These are phyloP conservation scores for Galerucella pusilla DNA, from an alignment of 2,888 invertebrate genomes.

Conservation along the genomic window DNA sequence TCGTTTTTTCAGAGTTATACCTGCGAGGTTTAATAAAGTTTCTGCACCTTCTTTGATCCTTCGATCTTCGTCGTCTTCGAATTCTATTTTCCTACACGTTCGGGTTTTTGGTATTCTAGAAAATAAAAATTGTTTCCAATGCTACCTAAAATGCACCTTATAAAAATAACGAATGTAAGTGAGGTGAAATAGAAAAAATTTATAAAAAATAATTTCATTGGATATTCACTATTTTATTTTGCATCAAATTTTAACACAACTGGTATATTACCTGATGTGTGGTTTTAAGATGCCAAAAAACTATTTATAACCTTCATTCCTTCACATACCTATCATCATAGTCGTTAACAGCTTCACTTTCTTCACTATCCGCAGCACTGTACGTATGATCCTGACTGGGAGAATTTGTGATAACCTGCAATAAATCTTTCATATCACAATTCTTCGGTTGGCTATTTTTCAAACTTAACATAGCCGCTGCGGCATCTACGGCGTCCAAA, in stretches of 20 bases:
- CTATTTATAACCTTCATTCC: not conserved
- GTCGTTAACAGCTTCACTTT: constrained; percentile 68
- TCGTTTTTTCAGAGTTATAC: constrained; percentile 64
- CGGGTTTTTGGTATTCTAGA: constrained; percentile 50
- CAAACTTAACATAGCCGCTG: constrained; percentile 88
- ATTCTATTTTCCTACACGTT: constrained; percentile 59
- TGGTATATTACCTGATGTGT: not conserved
- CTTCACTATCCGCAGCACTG: constrained; percentile 71
- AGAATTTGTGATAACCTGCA: constrained; percentile 82
- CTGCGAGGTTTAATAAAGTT: constrained; percentile 80
- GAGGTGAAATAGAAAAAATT: constrained; percentile 10
- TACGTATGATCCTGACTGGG: constrained; percentile 96
- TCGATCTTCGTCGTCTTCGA: constrained; percentile 74
- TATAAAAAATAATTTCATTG: constrained; percentile 6
- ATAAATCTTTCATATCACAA: constrained; percentile 49
- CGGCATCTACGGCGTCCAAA: constrained; percentile 83
- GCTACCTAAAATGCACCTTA: not conserved
- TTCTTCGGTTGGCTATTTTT: constrained; percentile 73
- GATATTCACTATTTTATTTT: constrained; percentile 1
- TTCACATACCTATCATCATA: constrained; percentile 68
- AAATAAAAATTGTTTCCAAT: not conserved
- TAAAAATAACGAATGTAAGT: not conserved
- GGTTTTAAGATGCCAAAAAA: constrained; percentile 2
- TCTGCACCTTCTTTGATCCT: constrained; percentile 84
- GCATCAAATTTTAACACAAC: constrained; percentile 13